phyloP scores from a whole-genome alignment of 35 echinoderm and acorn worm genomes.

The Stichopus chloronotus region DNA sequence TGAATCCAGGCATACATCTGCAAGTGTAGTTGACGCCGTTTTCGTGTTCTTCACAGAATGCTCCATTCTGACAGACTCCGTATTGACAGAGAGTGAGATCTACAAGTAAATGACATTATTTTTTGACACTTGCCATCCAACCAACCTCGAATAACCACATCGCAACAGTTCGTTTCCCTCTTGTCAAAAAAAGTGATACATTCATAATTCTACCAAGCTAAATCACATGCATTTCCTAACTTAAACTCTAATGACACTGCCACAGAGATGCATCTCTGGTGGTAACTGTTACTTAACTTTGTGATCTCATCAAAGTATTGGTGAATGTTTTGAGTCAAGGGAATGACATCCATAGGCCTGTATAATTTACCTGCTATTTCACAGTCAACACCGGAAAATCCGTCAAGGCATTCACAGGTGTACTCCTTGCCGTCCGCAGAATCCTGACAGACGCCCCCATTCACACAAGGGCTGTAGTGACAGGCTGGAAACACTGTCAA shows the following conservation, averaged over 20 bases:
- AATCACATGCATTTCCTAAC: too few relatives aligned
- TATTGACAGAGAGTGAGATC: slow-evolving; percentile 17
- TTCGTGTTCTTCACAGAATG: neutral
- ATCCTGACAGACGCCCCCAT: slow-evolving; percentile 8
- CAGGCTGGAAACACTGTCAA: neutral
- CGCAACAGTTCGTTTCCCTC: too few relatives aligned
- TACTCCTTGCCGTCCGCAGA: neutral
- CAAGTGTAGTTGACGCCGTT: neutral
- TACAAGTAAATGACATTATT: neutral
- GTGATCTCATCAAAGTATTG: too few relatives aligned
- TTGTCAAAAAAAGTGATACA: too few relatives aligned
- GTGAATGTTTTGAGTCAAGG: neutral
- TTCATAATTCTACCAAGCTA: too few relatives aligned
- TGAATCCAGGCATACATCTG: slow-evolving; percentile 3
- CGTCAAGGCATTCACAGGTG: neutral
- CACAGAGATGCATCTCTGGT: too few relatives aligned
- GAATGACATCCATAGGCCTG: neutral
- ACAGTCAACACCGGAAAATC: neutral
- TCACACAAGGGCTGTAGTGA: slow-evolving; percentile 20
- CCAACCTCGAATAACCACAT: too few relatives aligned
- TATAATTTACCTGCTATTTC: neutral
- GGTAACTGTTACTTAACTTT: too few relatives aligned
- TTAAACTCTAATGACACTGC: too few relatives aligned
- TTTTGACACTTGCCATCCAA: too few relatives aligned
- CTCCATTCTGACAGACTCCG: slow-evolving; percentile 1